Percentiles rank a stretch among this genome's conserved stretches.
Evolutionary conservation across 1,140 invertebrate species (phyloP).

Genomic region (Rhyzopertha dominica): DNA sequence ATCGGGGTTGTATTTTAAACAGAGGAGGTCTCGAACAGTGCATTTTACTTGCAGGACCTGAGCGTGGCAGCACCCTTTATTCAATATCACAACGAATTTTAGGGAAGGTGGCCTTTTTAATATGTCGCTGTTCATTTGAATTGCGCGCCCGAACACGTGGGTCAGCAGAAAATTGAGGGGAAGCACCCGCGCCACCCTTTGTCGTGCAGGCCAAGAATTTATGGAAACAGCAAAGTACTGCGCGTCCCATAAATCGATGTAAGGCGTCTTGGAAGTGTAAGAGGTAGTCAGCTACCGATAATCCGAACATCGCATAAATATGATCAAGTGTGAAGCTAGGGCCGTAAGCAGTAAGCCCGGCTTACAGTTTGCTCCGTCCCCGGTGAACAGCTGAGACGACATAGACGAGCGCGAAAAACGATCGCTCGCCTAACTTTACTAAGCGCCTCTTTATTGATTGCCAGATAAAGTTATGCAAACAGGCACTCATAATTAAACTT

Average conservation of each 20-base stretch:
- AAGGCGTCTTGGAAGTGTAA: constrained; percentile 41
- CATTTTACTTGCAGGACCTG: too few relatives aligned
- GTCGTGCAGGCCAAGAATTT: too few relatives aligned
- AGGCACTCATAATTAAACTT: background rate
- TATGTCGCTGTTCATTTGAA: too few relatives aligned
- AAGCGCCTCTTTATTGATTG: constrained; percentile 1
- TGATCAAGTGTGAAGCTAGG: constrained; percentile 48
- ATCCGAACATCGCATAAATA: constrained; percentile 50
- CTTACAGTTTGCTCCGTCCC: constrained; percentile 41
- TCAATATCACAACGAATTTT: too few relatives aligned
- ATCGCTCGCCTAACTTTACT: constrained; percentile 19
- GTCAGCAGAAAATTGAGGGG: too few relatives aligned
- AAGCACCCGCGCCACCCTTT: too few relatives aligned
- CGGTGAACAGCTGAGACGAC: constrained; percentile 40
- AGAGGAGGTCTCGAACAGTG: too few relatives aligned
- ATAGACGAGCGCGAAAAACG: constrained; percentile 34
- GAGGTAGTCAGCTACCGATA: constrained; percentile 43
- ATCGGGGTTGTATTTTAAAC: too few relatives aligned
- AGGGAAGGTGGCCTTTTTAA: too few relatives aligned
- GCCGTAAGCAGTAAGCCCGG: constrained; percentile 41
- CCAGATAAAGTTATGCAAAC: background rate
- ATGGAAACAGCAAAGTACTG: constrained; percentile 38
- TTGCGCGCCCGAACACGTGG: too few relatives aligned
- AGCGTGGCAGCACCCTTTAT: too few relatives aligned
- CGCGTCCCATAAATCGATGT: constrained; percentile 45